A percentile compares a stretch with the other conserved stretches of the same genome.
Evolutionary conservation across 1,140 invertebrate genomes (phyloP).

Genomic region (Calephelis nemesis): DNA sequence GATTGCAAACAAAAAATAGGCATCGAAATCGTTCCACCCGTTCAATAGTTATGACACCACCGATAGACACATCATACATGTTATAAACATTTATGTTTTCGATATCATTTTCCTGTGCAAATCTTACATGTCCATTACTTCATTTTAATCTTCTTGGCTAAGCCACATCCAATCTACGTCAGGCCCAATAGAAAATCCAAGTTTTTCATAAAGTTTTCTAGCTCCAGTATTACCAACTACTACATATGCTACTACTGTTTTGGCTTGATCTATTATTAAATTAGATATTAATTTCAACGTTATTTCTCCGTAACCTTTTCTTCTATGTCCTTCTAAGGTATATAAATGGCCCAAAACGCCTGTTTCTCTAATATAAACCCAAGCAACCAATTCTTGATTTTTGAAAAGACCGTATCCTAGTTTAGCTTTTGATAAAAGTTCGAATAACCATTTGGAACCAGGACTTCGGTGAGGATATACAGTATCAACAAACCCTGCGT

Average conservation of each 20-base stretch:
- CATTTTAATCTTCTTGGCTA: no score
- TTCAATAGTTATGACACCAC: no score
- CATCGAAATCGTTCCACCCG: no score
- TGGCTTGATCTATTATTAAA: conserved; percentile 21
- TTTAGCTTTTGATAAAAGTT: conserved; percentile 35
- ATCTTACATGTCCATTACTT: no score
- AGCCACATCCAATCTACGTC: not conserved
- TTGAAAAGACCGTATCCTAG: conserved; percentile 40
- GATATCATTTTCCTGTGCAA: no score
- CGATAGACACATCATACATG: no score
- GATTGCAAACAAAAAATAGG: no score
- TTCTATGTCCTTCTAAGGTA: conserved; percentile 38
- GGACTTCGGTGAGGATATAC: conserved; percentile 38
- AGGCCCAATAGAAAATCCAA: not conserved
- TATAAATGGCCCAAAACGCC: conserved; percentile 41
- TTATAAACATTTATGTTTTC: no score
- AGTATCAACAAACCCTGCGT: not conserved
- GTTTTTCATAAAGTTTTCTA: not conserved
- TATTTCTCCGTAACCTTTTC: conserved; percentile 41
- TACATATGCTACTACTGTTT: conserved; percentile 23
- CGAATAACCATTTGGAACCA: conserved; percentile 33
- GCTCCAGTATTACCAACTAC: conserved; percentile 14
- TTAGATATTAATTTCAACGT: conserved; percentile 41
- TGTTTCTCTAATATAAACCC: conserved; percentile 40
- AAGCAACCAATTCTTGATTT: conserved; percentile 33